A percentile compares a stretch with the other conserved stretches of the same genome.
These are phyloP conservation scores for Centroberyx gerrardi DNA, from an alignment of 2,797 vertebrate species.

Conservation along the genomic window DNA sequence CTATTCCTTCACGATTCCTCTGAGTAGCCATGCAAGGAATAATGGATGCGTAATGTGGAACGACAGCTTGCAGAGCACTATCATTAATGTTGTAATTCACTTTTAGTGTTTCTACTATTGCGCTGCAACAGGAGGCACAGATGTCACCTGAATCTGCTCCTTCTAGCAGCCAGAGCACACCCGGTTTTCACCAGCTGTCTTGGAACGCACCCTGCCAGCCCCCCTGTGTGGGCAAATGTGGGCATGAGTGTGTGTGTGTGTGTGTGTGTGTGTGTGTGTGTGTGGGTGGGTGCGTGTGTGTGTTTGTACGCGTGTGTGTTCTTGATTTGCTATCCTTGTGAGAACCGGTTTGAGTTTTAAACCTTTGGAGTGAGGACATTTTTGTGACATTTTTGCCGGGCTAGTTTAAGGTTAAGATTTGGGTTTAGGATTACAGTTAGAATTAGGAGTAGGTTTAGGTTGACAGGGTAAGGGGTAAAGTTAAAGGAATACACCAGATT, in stretches of 20 bases:
- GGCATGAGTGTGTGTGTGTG: slow-evolving; percentile 22
- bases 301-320: background rate
- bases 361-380: background rate
- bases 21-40: slow-evolving; percentile 76
- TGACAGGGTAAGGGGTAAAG: too few species aligned
- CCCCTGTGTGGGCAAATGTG: slow-evolving; percentile 44
- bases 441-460: too few species aligned
- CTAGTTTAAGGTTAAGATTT: too few species aligned
- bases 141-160: slow-evolving; percentile 84
- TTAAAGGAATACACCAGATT: too few species aligned
- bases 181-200: slow-evolving; percentile 80
- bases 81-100: slow-evolving; percentile 86
- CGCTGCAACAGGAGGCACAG: slow-evolving; percentile 83
- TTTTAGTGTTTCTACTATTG: slow-evolving; percentile 82
- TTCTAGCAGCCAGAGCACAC: slow-evolving; percentile 75
- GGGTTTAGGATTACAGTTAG: too few species aligned
- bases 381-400: background rate
- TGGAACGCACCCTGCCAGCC: slow-evolving; percentile 67
- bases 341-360: slow-evolving; percentile 15
- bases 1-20: slow-evolving; percentile 69
- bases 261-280: slow-evolving; percentile 15
- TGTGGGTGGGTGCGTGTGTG: slow-evolving; percentile 2
- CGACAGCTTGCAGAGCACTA: slow-evolving; percentile 84
- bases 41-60: slow-evolving; percentile 80
- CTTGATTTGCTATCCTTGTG: slow-evolving; percentile 23